Evolutionary conservation across 2,113 vertebrate genomes (phyloP), one percentile per base, ranked within the genome.

Genomic region (Rhodinocichla rosea): DNA sequence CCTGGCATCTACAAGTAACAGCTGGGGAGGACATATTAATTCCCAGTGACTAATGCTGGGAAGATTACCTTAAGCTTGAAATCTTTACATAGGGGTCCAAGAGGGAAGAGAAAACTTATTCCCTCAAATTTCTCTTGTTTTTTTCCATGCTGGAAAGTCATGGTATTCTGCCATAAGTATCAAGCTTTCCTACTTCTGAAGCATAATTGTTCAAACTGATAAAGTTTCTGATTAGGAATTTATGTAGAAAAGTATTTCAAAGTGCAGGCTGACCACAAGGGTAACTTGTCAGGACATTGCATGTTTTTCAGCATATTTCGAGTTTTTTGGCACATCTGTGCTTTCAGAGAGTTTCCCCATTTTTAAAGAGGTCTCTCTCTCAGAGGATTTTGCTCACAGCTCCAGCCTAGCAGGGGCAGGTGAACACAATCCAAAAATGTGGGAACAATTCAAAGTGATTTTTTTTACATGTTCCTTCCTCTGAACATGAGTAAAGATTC

Each of bases 1-100:
- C 77, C 37, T 73, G 67, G 83, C 67, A 69, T 90, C 90, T 90
- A 95, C 91, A 92, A 93, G 84, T 77, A 97, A 93, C 24, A 63
- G 92, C 92, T 94, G 80, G 37, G 55, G 85, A 95, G 92, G 65
- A 90, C 74, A 64, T 87, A 74, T 57, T 96, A 87, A 91, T 81
- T 93, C 87, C 69, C 93, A 94, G 71, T 95, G 90, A 97, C 95
- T 95, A 95, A 96, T 92, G 62, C 92, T 95, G 92, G 87, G 60
- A 95, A 95, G 92, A 57, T 49, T 85, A 77, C 63, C 45, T 96
- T 91, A 89, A 89, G 90, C 91, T 85, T 81, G 85, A 95, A 94
- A 77, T 93, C 79, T 92, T 78, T 92, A 57, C 73, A 89, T 59
- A 19, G 28, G 13, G 32, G 71, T 87, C 71, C 84, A 73, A 83